These are phyloP conservation scores for Scaptomyza hsui DNA, from an alignment of 1,140 invertebrate species.

Conservation along the genomic window DNA sequence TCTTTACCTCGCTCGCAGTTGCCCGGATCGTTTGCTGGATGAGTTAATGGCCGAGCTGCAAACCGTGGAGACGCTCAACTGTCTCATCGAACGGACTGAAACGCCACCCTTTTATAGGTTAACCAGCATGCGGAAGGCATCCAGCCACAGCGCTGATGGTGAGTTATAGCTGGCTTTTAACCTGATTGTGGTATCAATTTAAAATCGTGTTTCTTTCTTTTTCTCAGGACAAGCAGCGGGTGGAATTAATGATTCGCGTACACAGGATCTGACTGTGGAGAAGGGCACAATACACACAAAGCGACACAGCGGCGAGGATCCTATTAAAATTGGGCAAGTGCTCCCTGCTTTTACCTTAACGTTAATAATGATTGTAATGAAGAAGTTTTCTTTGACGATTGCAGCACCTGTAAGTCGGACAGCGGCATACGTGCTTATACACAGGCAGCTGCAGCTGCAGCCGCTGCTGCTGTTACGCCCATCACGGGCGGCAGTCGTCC, in stretches of 20 bases:
- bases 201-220: background rate
- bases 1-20: constrained; percentile 94
- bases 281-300: constrained; percentile 98
- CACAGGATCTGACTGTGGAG: constrained; percentile 88
- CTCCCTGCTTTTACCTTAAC: background rate
- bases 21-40: constrained; percentile 95
- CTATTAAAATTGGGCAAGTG: constrained; percentile 88
- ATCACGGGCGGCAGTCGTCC: constrained; percentile 74
- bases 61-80: constrained; percentile 97
- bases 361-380: background rate
- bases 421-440: constrained; percentile 86
- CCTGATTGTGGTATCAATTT: background rate
- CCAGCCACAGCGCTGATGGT: constrained; percentile 92
- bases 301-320: constrained; percentile 96
- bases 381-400: background rate
- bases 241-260: constrained; percentile 83
- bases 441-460: constrained; percentile 76
- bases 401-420: constrained; percentile 86
- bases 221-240: constrained; percentile 76
- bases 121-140: constrained; percentile 95
- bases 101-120: constrained; percentile 98
- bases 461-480: constrained; percentile 66
- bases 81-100: constrained; percentile 97
- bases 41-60: constrained; percentile 98
- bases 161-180: constrained; percentile 41